phyloP scores from a whole-genome alignment of 1,140 invertebrate species.

The Drosophila nebulosa region DNA sequence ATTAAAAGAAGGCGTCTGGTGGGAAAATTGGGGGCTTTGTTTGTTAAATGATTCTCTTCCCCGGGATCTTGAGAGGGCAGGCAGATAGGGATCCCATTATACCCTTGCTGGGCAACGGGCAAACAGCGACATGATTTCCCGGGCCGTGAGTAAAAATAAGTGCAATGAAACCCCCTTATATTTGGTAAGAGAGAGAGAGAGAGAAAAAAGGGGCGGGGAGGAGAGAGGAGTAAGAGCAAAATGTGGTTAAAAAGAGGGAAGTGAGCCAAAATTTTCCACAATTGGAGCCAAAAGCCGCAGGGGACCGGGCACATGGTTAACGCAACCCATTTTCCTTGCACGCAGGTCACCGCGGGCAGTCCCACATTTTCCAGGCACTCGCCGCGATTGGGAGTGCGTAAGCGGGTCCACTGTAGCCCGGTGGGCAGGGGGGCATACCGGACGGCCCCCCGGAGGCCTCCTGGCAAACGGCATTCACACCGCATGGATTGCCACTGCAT shows the following conservation, averaged over 20 bases:
- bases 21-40: no score
- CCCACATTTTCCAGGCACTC: conserved; percentile 85
- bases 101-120: conserved; percentile 91
- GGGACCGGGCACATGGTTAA: conserved; percentile 89
- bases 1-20: no score
- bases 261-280: conserved; percentile 84
- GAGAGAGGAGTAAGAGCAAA: no score
- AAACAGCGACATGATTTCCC: conserved; percentile 91
- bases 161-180: background rate
- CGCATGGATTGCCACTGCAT: conserved; percentile 82
- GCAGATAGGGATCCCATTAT: conserved; percentile 89
- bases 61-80: conserved; percentile 85
- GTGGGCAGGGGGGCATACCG: conserved; percentile 87
- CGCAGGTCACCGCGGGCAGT: conserved; percentile 85
- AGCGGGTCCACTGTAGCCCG: conserved; percentile 88
- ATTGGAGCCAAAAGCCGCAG: conserved; percentile 87
- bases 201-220: no score
- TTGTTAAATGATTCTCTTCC: conserved; percentile 78
- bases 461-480: conserved; percentile 85
- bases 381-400: conserved; percentile 84
- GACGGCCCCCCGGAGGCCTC: conserved; percentile 83
- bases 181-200: background rate
- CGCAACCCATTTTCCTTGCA: conserved; percentile 89
- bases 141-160: conserved; percentile 82
- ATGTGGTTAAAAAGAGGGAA: background rate